Conservation (phyloP, 2,797 vertebrate genomes). For the Crenuchus spilurus region DNA sequence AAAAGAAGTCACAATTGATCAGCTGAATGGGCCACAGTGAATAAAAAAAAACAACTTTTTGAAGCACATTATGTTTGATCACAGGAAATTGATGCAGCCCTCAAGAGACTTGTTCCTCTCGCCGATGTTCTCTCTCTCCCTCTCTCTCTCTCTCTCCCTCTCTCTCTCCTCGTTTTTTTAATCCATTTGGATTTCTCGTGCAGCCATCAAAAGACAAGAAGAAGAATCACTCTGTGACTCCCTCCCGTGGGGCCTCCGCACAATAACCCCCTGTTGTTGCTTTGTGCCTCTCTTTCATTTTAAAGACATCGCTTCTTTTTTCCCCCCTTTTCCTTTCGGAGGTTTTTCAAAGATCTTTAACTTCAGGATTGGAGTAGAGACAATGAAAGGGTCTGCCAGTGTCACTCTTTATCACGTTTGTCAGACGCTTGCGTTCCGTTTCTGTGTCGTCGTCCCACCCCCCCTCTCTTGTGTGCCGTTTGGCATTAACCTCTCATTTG, state of each 20-base stretch:
- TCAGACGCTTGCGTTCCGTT: slow-evolving; percentile 84
- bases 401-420: slow-evolving; percentile 93
- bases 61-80: slow-evolving; percentile 99
- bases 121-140: slow-evolving; percentile 34
- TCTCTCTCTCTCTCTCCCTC: slow-evolving; percentile 65
- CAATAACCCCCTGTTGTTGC: slow-evolving; percentile 99
- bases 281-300: slow-evolving; percentile 99
- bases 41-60: slow-evolving; percentile 93
- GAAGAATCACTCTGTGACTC: slow-evolving; percentile 95
- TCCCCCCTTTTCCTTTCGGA: slow-evolving; percentile 63
- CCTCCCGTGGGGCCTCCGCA: slow-evolving; percentile 90
- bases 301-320: slow-evolving; percentile 96
- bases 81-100: slow-evolving; percentile 98
- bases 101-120: slow-evolving; percentile 90
- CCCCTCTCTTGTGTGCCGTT: slow-evolving; percentile 88
- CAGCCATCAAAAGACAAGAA: slow-evolving; percentile 98
- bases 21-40: slow-evolving; percentile 95
- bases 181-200: slow-evolving; percentile 72
- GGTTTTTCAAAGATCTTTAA: slow-evolving; percentile 98
- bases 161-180: slow-evolving; percentile 47
- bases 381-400: slow-evolving; percentile 93
- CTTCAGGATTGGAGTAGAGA: slow-evolving; percentile 96
- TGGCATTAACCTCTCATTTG: slow-evolving; percentile 97
- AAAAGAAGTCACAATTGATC: slow-evolving; percentile 96
- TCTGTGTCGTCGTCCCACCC: slow-evolving; percentile 16